Percentiles rank a stretch among this genome's conserved stretches.
Conservation (phyloP, 2,797 vertebrate genomes). For the Acrossocheilus fasciatus region DNA sequence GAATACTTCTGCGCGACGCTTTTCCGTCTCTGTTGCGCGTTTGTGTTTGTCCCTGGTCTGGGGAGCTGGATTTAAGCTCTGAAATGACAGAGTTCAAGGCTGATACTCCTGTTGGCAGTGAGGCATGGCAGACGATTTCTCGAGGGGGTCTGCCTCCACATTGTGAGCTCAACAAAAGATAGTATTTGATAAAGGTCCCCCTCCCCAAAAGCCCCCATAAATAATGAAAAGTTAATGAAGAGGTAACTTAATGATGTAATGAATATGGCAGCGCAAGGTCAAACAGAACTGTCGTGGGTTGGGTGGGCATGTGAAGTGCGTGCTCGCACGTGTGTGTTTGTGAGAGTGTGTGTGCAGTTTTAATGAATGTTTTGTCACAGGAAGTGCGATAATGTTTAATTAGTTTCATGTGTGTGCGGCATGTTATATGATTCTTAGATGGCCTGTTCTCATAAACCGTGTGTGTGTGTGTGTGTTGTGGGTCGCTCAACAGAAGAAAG, state of each 20-base stretch:
- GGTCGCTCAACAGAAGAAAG: not conserved
- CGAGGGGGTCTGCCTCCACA: constrained; percentile 51
- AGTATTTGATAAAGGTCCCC: constrained; percentile 71
- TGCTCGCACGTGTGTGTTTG: constrained; percentile 40
- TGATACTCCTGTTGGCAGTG: constrained; percentile 59
- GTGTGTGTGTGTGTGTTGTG: constrained; percentile 33
- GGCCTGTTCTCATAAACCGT: constrained; percentile 19
- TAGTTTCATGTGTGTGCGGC: constrained; percentile 52
- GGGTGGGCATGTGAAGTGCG: constrained; percentile 58
- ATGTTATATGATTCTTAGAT: constrained; percentile 39
- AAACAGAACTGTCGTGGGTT: constrained; percentile 64
- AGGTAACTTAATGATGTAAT: constrained; percentile 89
- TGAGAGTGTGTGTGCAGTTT: constrained; percentile 62
- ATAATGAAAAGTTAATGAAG: constrained; percentile 90
- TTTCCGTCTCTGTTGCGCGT: constrained; percentile 18
- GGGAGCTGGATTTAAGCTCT: constrained; percentile 48
- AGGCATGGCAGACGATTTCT: constrained; percentile 59
- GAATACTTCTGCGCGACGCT: constrained; percentile 7
- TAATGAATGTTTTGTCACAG: constrained; percentile 55
- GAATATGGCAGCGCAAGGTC: constrained; percentile 86
- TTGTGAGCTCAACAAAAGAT: constrained; percentile 70
- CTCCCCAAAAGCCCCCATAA: constrained; percentile 76
- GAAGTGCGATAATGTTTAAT: constrained; percentile 70
- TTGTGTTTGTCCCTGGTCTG: constrained; percentile 44
- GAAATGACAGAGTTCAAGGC: constrained; percentile 58